A percentile compares a stretch with the other conserved stretches of the same genome.
Conservation (phyloP, 2,888 invertebrate species). For the Iselma pallidipennis region DNA sequence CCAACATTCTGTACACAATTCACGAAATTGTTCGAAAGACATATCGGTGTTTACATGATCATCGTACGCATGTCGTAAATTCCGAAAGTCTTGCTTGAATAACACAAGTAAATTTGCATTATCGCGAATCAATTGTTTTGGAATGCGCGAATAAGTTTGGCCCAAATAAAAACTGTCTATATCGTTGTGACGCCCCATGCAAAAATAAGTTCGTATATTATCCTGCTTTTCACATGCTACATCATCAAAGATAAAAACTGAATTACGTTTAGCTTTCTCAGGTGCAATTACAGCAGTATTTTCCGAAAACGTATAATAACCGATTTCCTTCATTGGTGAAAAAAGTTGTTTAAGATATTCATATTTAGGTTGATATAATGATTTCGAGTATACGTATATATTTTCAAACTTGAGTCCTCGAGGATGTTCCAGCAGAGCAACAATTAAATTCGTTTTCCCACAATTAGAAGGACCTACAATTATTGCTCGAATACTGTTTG, state of each 20-base stretch:
- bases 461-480: conserved; percentile 47
- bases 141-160: conserved; percentile 47
- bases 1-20: conserved; percentile 45
- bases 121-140: conserved; percentile 49
- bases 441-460: conserved; percentile 49
- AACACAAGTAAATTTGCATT: conserved; percentile 48
- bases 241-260: conserved; percentile 51
- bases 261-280: conserved; percentile 36
- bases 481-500: conserved; percentile 36
- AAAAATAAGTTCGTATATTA: conserved; percentile 41
- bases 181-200: conserved; percentile 44
- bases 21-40: conserved; percentile 36
- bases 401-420: conserved; percentile 49
- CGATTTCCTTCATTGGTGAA: conserved; percentile 29
- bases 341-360: conserved; percentile 34
- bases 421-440: conserved; percentile 40
- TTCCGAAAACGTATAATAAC: conserved; percentile 32
- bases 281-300: conserved; percentile 33
- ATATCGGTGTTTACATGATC: conserved; percentile 35
- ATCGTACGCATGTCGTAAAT: conserved; percentile 41
- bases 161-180: conserved; percentile 47
- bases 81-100: conserved; percentile 48
- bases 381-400: conserved; percentile 47
- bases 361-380: conserved; percentile 43
- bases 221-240: conserved; percentile 45